Evolutionary conservation across 2,113 vertebrate genomes (phyloP).

Genomic region (Perognathus longimembris): DNA sequence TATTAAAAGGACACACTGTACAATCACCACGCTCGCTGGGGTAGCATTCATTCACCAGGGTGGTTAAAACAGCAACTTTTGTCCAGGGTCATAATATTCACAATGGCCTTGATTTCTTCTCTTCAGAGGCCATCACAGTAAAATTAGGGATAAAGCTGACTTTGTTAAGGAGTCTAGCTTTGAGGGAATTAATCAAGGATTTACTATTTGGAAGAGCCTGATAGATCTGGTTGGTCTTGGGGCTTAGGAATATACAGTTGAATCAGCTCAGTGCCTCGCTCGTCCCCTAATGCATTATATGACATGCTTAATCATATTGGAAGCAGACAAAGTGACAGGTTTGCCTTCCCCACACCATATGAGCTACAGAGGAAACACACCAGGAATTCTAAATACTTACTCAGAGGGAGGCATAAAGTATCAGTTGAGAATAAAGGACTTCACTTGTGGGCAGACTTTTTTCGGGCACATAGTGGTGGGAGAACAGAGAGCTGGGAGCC

Average conservation of each 20-base stretch:
- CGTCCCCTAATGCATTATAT: neutral
- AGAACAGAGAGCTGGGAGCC: rapidly evolving
- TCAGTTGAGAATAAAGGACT: neutral
- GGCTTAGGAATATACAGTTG: neutral
- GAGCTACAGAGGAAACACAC: neutral
- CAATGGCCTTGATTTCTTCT: neutral
- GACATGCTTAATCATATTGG: neutral
- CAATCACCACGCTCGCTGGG: neutral
- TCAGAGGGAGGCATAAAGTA: neutral
- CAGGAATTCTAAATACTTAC: neutral
- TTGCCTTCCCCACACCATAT: neutral
- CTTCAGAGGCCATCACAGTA: neutral
- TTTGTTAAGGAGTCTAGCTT: neutral
- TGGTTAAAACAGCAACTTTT: neutral
- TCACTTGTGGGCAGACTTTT: neutral
- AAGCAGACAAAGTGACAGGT: neutral
- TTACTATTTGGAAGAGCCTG: neutral
- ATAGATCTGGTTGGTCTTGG: neutral
- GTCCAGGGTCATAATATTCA: neutral
- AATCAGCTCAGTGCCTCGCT: neutral
- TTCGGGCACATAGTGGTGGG: rapidly evolving
- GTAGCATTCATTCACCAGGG: neutral
- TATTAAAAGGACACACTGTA: conserved; percentile 8
- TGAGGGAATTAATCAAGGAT: neutral
- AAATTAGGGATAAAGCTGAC: neutral